phyloP scores from a whole-genome alignment of 2,113 vertebrate genomes.

The Ranitomeya imitator region DNA sequence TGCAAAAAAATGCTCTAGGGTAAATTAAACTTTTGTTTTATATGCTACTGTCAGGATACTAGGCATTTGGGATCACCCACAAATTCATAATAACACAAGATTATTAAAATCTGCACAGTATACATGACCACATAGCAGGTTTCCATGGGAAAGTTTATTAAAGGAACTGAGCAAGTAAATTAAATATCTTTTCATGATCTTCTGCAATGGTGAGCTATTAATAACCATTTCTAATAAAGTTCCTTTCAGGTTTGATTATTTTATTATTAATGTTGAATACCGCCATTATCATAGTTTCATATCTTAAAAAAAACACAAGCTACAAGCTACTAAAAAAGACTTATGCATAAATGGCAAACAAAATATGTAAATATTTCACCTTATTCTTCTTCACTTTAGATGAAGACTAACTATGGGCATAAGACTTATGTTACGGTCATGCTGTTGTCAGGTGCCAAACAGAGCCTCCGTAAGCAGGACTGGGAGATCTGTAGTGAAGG shows the following conservation, averaged over 20 bases:
- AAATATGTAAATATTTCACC: not conserved
- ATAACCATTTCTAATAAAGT: not conserved
- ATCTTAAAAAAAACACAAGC: not conserved
- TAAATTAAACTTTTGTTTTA: constrained; percentile 11
- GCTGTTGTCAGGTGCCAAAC: no score
- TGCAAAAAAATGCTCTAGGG: constrained; percentile 4
- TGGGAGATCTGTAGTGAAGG: no score
- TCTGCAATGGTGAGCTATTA: not conserved
- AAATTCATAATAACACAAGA: constrained; percentile 34
- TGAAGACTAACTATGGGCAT: not conserved
- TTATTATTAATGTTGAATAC: not conserved
- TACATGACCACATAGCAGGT: not conserved
- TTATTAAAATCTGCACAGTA: constrained; percentile 27
- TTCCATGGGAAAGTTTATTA: constrained; percentile 35
- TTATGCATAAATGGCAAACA: not conserved
- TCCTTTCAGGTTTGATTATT: not conserved
- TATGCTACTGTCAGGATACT: not conserved
- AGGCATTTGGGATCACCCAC: constrained; percentile 31
- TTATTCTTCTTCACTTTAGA: no score
- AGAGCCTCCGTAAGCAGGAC: no score
- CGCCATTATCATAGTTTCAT: not conserved
- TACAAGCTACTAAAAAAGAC: not conserved
- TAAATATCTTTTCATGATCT: constrained; percentile 2
- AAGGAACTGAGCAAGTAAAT: constrained; percentile 19
- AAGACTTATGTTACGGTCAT: no score